phyloP scores from a whole-genome alignment of 2,797 vertebrate species.

The Molothrus ater region DNA sequence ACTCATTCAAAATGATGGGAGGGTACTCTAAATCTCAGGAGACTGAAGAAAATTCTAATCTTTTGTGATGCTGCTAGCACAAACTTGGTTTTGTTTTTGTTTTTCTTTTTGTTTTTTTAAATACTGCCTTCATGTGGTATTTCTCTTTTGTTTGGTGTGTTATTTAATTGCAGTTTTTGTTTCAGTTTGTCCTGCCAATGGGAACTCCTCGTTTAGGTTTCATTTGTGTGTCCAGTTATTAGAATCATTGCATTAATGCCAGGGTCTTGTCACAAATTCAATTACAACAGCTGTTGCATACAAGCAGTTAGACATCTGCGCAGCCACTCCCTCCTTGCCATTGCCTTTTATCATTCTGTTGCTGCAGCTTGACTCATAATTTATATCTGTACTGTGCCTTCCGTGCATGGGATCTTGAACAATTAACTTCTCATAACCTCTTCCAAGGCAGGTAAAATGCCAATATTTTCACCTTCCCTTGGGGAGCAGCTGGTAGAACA shows the following conservation, averaged over 20 bases:
- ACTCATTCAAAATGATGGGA: background rate
- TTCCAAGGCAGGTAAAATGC: conserved; percentile 6
- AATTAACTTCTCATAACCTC: background rate
- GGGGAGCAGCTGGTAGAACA: background rate
- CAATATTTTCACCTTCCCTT: background rate
- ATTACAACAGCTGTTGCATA: conserved; percentile 34
- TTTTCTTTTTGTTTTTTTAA: background rate
- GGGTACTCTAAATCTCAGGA: background rate
- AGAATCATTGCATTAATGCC: conserved; percentile 3
- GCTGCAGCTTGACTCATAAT: conserved; percentile 25
- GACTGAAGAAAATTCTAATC: background rate
- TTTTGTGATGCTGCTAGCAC: background rate
- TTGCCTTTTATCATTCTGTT: conserved; percentile 2
- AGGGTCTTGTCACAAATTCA: conserved; percentile 38
- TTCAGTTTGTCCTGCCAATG: background rate
- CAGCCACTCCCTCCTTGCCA: background rate
- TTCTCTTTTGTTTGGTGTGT: background rate
- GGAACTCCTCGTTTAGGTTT: background rate
- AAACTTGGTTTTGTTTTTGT: background rate
- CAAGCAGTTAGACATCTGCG: conserved; percentile 21
- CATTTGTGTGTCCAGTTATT: conserved; percentile 16
- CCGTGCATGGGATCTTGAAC: background rate
- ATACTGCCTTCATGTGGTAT: background rate
- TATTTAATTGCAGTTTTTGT: background rate
- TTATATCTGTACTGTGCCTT: background rate